Conservation (phyloP, 2,797 vertebrate genomes). For the Mormyrus proboscirostris region DNA sequence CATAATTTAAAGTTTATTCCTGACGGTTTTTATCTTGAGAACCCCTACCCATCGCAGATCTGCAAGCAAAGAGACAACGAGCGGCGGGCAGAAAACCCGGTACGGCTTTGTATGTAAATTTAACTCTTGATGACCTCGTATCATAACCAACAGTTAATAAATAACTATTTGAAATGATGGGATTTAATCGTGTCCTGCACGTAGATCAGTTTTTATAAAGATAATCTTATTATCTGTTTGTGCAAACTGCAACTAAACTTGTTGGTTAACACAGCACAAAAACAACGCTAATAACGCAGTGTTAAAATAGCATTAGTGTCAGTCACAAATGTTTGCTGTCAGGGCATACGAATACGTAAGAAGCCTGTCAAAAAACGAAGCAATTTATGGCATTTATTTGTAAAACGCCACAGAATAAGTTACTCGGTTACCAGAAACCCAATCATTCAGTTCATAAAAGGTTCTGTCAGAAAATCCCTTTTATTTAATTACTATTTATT, state of each 20-base stretch:
- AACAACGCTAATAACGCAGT: background rate
- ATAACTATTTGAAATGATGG: background rate
- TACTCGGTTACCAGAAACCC: background rate
- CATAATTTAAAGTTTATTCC: background rate
- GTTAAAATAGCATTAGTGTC: background rate
- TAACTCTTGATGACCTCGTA: background rate
- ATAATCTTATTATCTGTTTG: background rate
- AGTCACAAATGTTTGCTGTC: background rate
- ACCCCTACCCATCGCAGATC: background rate
- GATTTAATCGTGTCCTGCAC: background rate
- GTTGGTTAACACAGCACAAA: background rate
- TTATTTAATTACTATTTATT: background rate
- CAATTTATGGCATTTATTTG: background rate
- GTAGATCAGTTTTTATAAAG: background rate
- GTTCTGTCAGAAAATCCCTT: background rate
- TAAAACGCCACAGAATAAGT: background rate
- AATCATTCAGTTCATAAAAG: background rate
- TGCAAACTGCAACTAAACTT: background rate
- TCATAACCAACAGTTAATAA: background rate
- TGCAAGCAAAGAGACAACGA: background rate
- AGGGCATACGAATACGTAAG: background rate
- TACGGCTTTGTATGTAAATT: background rate
- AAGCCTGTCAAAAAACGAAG: background rate
- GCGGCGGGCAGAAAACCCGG: background rate
- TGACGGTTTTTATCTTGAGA: background rate